A percentile compares a stretch with the other conserved stretches of the same genome.
Conservation (phyloP, 1,140 invertebrate genomes). For the Thrips palmi region DNA sequence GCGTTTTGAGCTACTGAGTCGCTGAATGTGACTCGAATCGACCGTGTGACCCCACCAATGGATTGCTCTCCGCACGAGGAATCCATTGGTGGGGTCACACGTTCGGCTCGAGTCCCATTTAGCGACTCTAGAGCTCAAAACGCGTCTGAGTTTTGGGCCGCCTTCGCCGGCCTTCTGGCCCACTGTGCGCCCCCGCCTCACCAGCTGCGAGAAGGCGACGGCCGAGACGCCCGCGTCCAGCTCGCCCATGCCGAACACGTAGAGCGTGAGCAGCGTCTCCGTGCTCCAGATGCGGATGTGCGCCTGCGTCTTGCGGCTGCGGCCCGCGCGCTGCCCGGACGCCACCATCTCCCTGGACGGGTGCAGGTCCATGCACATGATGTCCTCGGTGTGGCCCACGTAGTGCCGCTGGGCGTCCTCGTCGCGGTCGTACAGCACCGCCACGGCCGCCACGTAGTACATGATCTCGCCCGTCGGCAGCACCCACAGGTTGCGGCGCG, state of each 20-base stretch:
- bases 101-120: too few relatives aligned
- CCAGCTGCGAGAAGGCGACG: constrained; percentile 75
- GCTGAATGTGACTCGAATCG: too few relatives aligned
- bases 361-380: constrained; percentile 63
- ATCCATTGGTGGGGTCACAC: too few relatives aligned
- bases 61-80: too few relatives aligned
- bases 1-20: too few relatives aligned
- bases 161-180: too few relatives aligned
- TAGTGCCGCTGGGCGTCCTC: constrained; percentile 86
- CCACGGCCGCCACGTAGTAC: constrained; percentile 83
- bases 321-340: constrained; percentile 68
- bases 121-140: too few relatives aligned
- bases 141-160: too few relatives aligned
- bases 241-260: constrained; percentile 81
- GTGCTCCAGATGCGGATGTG: constrained; percentile 91
- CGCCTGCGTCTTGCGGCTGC: constrained; percentile 66
- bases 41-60: too few relatives aligned
- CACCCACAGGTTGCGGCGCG: constrained; percentile 73
- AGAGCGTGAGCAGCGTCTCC: constrained; percentile 74
- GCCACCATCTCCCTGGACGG: constrained; percentile 79
- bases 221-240: constrained; percentile 78
- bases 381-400: constrained; percentile 84
- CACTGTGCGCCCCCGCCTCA: too few relatives aligned
- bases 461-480: constrained; percentile 79
- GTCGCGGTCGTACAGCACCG: constrained; percentile 75